Evolutionary conservation across 2,113 vertebrate species (phyloP).

Genomic region (Toxotes chatareus): DNA sequence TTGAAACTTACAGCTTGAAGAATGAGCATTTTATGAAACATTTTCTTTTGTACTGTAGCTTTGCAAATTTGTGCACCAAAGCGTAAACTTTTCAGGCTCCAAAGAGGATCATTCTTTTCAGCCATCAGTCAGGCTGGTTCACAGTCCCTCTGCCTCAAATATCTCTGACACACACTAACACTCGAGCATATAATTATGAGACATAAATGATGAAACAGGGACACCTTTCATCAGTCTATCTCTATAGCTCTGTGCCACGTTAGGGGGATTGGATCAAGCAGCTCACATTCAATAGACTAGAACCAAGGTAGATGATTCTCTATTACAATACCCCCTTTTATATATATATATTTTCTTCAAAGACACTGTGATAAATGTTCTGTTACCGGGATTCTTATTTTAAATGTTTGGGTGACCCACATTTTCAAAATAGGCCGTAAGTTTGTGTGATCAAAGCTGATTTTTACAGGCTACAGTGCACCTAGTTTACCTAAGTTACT

Average conservation of each 20-base stretch:
- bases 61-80: conserved; percentile 63
- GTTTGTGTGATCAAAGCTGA: background rate
- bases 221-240: conserved; percentile 44
- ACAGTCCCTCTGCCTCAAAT: conserved; percentile 44
- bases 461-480: background rate
- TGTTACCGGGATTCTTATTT: background rate
- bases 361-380: background rate
- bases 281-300: background rate
- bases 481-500: conserved; percentile 9
- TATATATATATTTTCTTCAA: background rate
- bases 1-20: conserved; percentile 71
- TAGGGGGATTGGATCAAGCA: background rate
- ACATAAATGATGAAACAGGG: conserved; percentile 40
- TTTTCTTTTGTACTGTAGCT: conserved; percentile 63
- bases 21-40: conserved; percentile 67
- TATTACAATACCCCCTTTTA: background rate
- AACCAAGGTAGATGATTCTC: background rate
- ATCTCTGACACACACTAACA: conserved; percentile 50
- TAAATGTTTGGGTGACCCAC: background rate
- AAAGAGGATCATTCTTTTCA: conserved; percentile 72
- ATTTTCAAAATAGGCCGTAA: conserved; percentile 12
- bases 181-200: conserved; percentile 8
- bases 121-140: conserved; percentile 61
- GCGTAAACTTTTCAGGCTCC: conserved; percentile 58
- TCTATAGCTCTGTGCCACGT: conserved; percentile 1